Percentiles rank a stretch among this genome's conserved stretches.
These are phyloP conservation scores for Lithobates pipiens DNA, from an alignment of 2,797 vertebrate genomes.

Conservation along the genomic window DNA sequence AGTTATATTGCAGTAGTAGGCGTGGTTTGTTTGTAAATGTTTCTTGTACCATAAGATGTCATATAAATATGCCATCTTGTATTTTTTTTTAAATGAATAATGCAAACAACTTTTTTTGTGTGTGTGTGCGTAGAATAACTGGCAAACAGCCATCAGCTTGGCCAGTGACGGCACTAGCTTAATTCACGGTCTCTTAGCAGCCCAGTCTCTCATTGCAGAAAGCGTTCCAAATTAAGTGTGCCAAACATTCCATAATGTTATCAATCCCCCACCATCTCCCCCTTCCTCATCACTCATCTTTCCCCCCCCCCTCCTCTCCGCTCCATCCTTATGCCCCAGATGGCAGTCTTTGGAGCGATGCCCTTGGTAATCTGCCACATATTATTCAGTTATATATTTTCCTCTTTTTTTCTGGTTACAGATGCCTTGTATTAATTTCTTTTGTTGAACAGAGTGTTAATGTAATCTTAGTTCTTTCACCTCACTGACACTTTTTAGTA, in stretches of 20 bases:
- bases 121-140: background rate
- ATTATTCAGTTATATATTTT: slow-evolving; percentile 74
- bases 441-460: slow-evolving; percentile 71
- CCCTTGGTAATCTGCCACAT: slow-evolving; percentile 75
- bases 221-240: slow-evolving; percentile 63
- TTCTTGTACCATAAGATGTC: background rate
- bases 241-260: slow-evolving; percentile 71
- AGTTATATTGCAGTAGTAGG: background rate
- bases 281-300: slow-evolving; percentile 50
- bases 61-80: background rate
- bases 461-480: slow-evolving; percentile 66
- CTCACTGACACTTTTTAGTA: slow-evolving; percentile 25
- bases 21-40: background rate
- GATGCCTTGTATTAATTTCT: slow-evolving; percentile 73
- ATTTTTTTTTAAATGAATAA: slow-evolving; percentile 26
- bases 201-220: slow-evolving; percentile 58
- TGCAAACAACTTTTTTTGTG: slow-evolving; percentile 22
- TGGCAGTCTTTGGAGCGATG: slow-evolving; percentile 76
- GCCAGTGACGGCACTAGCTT: slow-evolving; percentile 62
- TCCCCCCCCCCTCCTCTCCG: slow-evolving; percentile 67
- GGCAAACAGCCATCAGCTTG: slow-evolving; percentile 45
- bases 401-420: slow-evolving; percentile 67
- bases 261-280: slow-evolving; percentile 59
- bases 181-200: slow-evolving; percentile 60
- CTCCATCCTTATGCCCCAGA: slow-evolving; percentile 75